A percentile compares a stretch with the other conserved stretches of the same genome.
Conservation (phyloP, 2,888 invertebrate species). For the Gonocerus acuteangulatus region DNA sequence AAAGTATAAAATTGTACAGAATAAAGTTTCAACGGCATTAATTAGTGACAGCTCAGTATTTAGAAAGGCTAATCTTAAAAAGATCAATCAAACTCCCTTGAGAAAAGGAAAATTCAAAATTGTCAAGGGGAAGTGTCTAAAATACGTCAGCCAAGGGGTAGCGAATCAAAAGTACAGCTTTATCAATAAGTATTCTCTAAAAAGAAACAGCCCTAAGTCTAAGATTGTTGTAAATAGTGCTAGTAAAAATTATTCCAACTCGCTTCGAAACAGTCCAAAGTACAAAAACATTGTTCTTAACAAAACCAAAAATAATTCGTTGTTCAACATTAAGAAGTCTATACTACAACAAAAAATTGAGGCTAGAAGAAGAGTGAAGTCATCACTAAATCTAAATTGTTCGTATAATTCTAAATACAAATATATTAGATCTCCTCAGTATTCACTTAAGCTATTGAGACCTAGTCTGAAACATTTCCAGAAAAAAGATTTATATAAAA, state of each 20-base stretch:
- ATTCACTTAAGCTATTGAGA: neutral
- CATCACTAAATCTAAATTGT: neutral
- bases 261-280: too few relatives aligned
- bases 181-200: neutral
- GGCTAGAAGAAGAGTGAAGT: conserved; percentile 12
- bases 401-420: conserved; percentile 1
- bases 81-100: neutral
- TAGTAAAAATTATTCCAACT: too few relatives aligned
- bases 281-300: too few relatives aligned
- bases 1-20: conserved; percentile 9
- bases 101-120: neutral
- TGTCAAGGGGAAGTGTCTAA: neutral
- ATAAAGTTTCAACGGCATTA: neutral
- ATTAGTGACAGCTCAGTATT: neutral
- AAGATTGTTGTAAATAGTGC: too few relatives aligned
- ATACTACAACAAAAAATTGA: conserved; percentile 18
- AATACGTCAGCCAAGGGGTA: neutral
- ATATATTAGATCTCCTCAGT: neutral
- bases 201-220: too few relatives aligned
- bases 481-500: too few relatives aligned
- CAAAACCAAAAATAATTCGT: too few relatives aligned
- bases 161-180: neutral
- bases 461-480: neutral
- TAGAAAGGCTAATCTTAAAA: neutral
- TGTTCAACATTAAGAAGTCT: neutral